These are phyloP conservation scores for Monopterus albus DNA, from an alignment of 2,113 vertebrate genomes.

Conservation along the genomic window DNA sequence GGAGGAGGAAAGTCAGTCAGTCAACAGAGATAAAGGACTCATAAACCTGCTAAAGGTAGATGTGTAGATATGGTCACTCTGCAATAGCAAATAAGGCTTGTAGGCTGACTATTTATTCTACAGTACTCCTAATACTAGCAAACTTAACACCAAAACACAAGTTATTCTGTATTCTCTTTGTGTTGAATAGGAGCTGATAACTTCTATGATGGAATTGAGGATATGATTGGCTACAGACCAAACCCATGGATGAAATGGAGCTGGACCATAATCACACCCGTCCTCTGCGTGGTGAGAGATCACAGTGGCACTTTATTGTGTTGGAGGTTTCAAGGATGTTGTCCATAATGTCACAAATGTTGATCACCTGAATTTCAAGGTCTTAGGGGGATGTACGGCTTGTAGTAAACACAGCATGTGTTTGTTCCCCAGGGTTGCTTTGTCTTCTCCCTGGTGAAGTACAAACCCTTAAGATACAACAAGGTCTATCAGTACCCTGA, in stretches of 20 bases:
- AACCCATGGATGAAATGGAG: slow-evolving; percentile 99
- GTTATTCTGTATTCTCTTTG: slow-evolving; percentile 8
- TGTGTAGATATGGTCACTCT: no score
- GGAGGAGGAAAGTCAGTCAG: no score
- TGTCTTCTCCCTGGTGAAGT: slow-evolving; percentile 95
- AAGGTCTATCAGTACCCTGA: slow-evolving; percentile 94
- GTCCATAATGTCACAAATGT: not conserved
- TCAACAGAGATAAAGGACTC: no score
- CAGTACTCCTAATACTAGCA: no score
- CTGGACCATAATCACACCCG: slow-evolving; percentile 94
- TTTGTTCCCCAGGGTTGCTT: slow-evolving; percentile 90
- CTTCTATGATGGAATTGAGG: slow-evolving; percentile 97
- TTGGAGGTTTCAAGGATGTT: not conserved
- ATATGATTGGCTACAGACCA: slow-evolving; percentile 99
- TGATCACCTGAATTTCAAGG: slow-evolving; percentile 19
- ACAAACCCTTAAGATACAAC: slow-evolving; percentile 96
- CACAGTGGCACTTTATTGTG: slow-evolving; percentile 1
- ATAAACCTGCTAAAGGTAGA: no score
- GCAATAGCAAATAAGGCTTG: no score
- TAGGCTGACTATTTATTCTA: no score
- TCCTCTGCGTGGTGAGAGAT: slow-evolving; percentile 92
- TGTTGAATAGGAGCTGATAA: slow-evolving; percentile 90
- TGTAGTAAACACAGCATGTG: slow-evolving; percentile 35
- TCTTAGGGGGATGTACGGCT: not conserved
- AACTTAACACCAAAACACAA: no score